Evolutionary conservation across 2,113 vertebrate genomes (phyloP), one percentile per base, ranked within the genome.

Genomic region (Etheostoma cragini): DNA sequence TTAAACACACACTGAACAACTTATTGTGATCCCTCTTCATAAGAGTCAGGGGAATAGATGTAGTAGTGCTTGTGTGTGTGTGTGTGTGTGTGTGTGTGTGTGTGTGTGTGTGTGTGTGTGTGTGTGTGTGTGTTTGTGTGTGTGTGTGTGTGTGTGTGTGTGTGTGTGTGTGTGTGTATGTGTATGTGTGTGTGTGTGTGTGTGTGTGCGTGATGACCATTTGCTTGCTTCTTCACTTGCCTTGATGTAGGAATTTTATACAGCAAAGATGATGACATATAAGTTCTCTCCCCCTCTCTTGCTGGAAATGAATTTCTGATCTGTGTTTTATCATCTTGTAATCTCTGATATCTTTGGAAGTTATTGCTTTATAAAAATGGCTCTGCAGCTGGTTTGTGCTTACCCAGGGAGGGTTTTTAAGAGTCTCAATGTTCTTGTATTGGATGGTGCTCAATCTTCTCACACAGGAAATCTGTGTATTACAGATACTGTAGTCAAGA

Each of bases 361-460:
- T 91, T 90, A 92, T 93, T 88, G 85, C 83, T 80, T 78, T 81
- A 65, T 89, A 84, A 90, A 42, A 93, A 86, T 35, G 78, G 17
- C 78, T 80, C 74, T 77, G 87, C 90, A 88, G 87, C 79, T 78
- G 88, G 63, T 87, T 68, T 66, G 54, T 78, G 76, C 72, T 64
- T 69, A 57, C 68, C 67, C 89, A 19, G 53, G 58, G 70, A 71
- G 56, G 35, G 5, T 52, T 84, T 85, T 88, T 83, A 87, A 87
- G 78, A 77, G 72, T 80, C 70, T 80, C 83, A 21, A 22, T 82
- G 49, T 89, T 78, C 83, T 71, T 67, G 72, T 82, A 68, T 82
- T 73, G 21, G 65, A 49, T 52, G 61, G 49, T 64, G 24, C 47
- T 79, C 72, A 73, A 76, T 83, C 54, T 61, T 52, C 49, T 68